Conservation (phyloP, 2,113 vertebrate species). For the Anoura caudifer region DNA sequence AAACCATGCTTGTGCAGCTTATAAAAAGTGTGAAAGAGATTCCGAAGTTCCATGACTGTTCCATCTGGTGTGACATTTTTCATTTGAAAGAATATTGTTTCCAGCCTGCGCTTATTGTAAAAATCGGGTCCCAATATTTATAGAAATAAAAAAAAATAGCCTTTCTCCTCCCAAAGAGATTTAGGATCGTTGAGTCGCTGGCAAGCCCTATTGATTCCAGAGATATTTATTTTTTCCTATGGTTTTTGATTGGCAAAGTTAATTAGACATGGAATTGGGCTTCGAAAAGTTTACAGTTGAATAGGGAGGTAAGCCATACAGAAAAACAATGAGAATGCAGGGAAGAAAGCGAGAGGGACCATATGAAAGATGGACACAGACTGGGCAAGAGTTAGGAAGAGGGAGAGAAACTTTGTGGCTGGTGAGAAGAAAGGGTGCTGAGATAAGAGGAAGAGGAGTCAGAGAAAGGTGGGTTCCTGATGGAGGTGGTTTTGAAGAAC, state of each 20-base stretch:
- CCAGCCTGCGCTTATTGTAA: conserved; percentile 4
- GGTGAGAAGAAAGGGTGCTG: neutral
- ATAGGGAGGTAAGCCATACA: neutral
- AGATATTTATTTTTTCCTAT: neutral
- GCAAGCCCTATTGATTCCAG: conserved; percentile 4
- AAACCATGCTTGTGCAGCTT: neutral
- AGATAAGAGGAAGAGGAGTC: neutral
- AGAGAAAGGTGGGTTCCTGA: neutral
- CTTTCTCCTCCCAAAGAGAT: neutral
- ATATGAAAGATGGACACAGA: neutral
- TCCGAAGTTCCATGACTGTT: neutral
- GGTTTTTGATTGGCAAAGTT: neutral
- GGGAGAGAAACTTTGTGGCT: neutral
- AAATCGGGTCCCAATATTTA: conserved; percentile 41
- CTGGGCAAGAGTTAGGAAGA: neutral
- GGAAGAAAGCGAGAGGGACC: neutral
- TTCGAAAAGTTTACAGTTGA: neutral
- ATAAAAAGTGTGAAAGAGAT: conserved; percentile 28
- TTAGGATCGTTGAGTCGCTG: neutral
- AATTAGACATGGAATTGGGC: neutral
- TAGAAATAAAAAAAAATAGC: conserved; percentile 10
- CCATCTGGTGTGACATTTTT: conserved; percentile 40
- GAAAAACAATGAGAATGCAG: neutral
- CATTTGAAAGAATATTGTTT: conserved; percentile 44
- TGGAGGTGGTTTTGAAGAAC: neutral